phyloP scores from a whole-genome alignment of 2,113 vertebrate genomes.

The Pyrgilauda ruficollis region DNA sequence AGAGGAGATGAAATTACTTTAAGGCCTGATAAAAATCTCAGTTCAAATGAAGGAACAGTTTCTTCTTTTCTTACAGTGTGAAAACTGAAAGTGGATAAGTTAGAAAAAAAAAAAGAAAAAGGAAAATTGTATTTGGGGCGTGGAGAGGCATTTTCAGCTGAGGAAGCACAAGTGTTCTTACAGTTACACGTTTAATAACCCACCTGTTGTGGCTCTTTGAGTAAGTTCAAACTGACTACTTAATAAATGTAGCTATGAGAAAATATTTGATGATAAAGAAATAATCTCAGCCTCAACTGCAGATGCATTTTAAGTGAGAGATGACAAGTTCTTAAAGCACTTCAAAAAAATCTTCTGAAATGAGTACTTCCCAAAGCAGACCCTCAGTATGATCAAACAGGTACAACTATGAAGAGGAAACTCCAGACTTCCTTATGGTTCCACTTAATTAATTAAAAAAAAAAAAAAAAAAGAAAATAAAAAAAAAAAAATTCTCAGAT shows the following conservation, averaged over 20 bases:
- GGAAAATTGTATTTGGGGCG: not conserved
- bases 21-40: not conserved
- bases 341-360: not conserved
- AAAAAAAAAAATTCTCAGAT: not conserved
- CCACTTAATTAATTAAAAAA: not conserved
- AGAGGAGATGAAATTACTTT: not conserved
- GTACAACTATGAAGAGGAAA: not conserved
- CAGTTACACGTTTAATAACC: not conserved
- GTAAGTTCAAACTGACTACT: not conserved
- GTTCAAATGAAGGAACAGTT: not conserved
- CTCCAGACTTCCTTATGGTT: not conserved
- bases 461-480: not conserved
- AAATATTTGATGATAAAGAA: not conserved
- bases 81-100: not conserved
- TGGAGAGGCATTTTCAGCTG: not conserved
- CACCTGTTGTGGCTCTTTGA: not conserved
- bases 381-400: not conserved
- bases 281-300: not conserved
- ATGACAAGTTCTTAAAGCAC: not conserved
- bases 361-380: not conserved
- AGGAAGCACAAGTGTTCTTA: not conserved
- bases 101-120: not conserved
- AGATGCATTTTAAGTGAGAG: not conserved
- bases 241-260: not conserved
- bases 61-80: not conserved